phyloP scores from a whole-genome alignment of 2,113 vertebrate genomes.

The Picathartes gymnocephalus region DNA sequence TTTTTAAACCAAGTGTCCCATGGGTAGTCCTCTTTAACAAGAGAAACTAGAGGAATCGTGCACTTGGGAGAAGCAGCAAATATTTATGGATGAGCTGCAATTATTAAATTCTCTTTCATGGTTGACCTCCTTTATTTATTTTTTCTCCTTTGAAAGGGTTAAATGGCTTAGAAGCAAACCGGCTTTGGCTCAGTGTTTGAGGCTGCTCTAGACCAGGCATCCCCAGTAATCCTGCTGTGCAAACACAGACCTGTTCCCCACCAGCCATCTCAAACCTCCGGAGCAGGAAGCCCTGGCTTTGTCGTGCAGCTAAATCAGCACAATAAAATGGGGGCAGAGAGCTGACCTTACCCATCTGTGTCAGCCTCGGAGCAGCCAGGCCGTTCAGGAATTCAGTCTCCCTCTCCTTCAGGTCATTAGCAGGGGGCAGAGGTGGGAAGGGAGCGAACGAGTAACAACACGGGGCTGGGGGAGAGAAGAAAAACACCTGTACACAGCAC shows the following conservation, averaged over 20 bases:
- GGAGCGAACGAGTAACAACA: background rate
- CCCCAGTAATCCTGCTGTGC: background rate
- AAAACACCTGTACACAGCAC: background rate
- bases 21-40: background rate
- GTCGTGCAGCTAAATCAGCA: background rate
- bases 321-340: background rate
- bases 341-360: background rate
- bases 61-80: conserved; percentile 29
- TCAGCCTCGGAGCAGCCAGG: background rate
- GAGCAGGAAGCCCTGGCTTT: background rate
- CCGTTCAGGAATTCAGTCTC: background rate
- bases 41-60: background rate
- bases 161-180: background rate
- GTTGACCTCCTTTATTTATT: background rate
- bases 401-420: background rate
- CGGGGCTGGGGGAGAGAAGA: fast-evolving
- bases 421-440: background rate
- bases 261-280: background rate
- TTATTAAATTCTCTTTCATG: conserved; percentile 29
- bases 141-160: background rate
- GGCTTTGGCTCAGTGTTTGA: background rate
- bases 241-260: background rate
- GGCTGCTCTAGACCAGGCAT: background rate
- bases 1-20: background rate
- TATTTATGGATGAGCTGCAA: conserved; percentile 19